Evolutionary conservation across 2,797 vertebrate species (phyloP).

Genomic region (Spinibarbus caldwelli): DNA sequence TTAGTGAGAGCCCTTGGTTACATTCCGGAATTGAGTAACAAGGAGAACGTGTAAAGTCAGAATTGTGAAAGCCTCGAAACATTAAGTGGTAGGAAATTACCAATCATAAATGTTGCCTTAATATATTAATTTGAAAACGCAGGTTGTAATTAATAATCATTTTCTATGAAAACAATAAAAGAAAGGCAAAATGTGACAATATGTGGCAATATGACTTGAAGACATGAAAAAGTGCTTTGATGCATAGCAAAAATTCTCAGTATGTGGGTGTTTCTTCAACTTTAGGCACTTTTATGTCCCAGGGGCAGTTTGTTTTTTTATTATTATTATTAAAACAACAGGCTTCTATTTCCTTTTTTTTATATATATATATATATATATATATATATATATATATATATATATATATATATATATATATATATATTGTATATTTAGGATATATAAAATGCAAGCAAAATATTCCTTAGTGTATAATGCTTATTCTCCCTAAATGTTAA

Average conservation of each 20-base stretch:
- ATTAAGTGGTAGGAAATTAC: neutral
- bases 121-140: neutral
- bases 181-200: neutral
- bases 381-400: too few relatives aligned
- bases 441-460: too few relatives aligned
- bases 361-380: too few relatives aligned
- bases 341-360: neutral
- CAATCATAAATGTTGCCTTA: neutral
- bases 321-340: too few relatives aligned
- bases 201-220: neutral
- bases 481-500: too few relatives aligned
- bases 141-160: neutral
- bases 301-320: neutral
- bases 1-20: conserved; percentile 22
- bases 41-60: neutral
- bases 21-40: neutral
- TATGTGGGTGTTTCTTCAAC: neutral
- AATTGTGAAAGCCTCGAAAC: neutral
- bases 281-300: neutral
- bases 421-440: neutral
- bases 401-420: too few relatives aligned
- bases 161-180: neutral
- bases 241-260: neutral
- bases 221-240: neutral
- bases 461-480: too few relatives aligned